Base-by-base conservation (phyloP, 2,888 invertebrate genomes). In the Biston betularia region DNA sequence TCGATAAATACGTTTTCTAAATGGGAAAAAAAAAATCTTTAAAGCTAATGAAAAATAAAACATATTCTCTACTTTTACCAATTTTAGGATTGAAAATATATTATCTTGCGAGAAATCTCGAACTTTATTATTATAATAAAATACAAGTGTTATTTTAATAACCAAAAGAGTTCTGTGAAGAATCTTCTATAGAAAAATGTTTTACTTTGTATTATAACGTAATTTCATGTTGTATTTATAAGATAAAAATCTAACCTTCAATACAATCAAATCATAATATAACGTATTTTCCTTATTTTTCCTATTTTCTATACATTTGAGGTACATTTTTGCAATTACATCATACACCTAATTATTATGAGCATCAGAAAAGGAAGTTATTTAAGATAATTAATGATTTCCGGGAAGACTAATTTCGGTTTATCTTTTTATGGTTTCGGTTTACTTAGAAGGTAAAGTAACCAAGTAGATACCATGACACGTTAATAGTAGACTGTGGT, bases 311-410 rank as follows among this genome's bases (percentile, higher is more conserved):
- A 24, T 48, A 48, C 33, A 46, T 15, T 46, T 0, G 4, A 8
- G 49, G n/a, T 40, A 53, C 15, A 33, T 54, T 42, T 33, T 24
- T 42, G 42, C 24, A 54, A 54, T 44, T 44, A 53, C 34, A 50
- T 34, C 15, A 33, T 11, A 11, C 15, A 24, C 52, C 40, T 40
- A 40, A 53, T 40, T 53, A 53, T 53, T 15, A 12, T 1, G 40
- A 53, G 40, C 53, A 53, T 40, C 53, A 24, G 15, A 24, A 11
- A 7, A 24, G 5, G 53, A 53, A 53, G 8, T 50, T n/a, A 33
- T 50, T 12, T 8, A 7, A 7, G 49, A 53, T 12, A 53, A 15
- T 53, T 40, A n/a, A 40, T 0, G 53, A 40, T 11, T 53, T 53
- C 40, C 53, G 40, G 14, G 15, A 6, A 40, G 52, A 15, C 40